phyloP scores from a whole-genome alignment of 2,797 vertebrate species.

The Anomalospiza imberbis region DNA sequence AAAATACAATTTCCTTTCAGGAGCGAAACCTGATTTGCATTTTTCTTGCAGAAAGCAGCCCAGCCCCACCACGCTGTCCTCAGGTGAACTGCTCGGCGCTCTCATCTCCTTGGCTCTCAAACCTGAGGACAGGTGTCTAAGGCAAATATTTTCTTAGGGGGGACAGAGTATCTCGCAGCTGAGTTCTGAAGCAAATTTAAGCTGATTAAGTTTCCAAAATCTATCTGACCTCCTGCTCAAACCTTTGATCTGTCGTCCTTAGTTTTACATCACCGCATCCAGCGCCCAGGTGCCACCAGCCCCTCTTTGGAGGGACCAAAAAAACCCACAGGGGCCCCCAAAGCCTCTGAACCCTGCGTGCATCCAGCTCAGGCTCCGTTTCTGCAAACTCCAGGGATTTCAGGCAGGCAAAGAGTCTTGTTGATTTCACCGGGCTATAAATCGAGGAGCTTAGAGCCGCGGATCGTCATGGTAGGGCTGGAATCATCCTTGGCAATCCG shows the following conservation, averaged over 20 bases:
- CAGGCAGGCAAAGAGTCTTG: background rate
- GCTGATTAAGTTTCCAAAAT: slow-evolving; percentile 48
- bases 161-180: background rate
- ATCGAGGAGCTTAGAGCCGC: background rate
- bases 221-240: background rate
- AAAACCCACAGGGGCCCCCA: background rate
- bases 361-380: background rate
- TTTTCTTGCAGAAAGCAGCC: background rate
- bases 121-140: slow-evolving; percentile 18
- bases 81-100: background rate
- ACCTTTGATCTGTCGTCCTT: slow-evolving; percentile 14
- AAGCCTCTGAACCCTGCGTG: background rate
- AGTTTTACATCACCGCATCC: background rate
- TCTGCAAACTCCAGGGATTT: background rate
- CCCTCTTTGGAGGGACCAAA: background rate
- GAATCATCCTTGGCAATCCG: background rate
- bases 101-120: background rate
- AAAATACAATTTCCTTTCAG: background rate
- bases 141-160: slow-evolving; percentile 34
- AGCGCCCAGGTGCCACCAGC: background rate
- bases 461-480: background rate
- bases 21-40: background rate
- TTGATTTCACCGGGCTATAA: background rate
- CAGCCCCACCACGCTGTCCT: background rate
- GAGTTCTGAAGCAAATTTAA: slow-evolving; percentile 45